Percentiles rank a stretch among this genome's conserved stretches.
Evolutionary conservation across 1,140 invertebrate genomes (phyloP).

Genomic region (Nomia melanderi): DNA sequence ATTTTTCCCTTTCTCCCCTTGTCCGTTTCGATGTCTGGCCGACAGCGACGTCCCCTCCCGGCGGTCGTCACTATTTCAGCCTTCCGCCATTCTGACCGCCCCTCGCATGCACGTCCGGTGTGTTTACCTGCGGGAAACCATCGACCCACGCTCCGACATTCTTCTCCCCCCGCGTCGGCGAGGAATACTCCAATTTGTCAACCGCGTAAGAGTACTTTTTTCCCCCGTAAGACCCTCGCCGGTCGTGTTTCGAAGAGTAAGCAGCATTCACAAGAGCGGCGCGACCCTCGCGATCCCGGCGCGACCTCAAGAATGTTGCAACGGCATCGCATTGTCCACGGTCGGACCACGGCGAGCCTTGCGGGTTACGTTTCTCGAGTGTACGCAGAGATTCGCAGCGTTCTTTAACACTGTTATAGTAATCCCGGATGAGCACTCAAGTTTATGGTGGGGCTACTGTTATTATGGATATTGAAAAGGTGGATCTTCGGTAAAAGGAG

Average conservation of each 20-base stretch:
- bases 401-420: too few species aligned
- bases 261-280: constrained; percentile 35
- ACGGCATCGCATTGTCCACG: background rate
- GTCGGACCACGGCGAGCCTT: background rate
- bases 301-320: constrained; percentile 24
- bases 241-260: constrained; percentile 52
- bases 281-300: constrained; percentile 23
- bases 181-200: constrained; percentile 73
- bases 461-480: too few species aligned
- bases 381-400: background rate
- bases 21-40: background rate
- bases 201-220: constrained; percentile 61
- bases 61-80: constrained; percentile 5
- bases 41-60: background rate
- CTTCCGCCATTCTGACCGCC: background rate
- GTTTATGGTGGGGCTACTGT: too few species aligned
- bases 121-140: constrained; percentile 69
- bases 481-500: too few species aligned
- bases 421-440: too few species aligned
- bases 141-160: constrained; percentile 60
- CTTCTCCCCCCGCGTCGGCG: constrained; percentile 49
- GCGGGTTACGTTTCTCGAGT: background rate
- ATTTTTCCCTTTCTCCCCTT: too few species aligned
- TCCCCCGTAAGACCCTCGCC: constrained; percentile 47
- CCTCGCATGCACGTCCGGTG: constrained; percentile 48